phyloP scores from a whole-genome alignment of 2,888 invertebrate genomes.

The Keiferia lycopersicella region DNA sequence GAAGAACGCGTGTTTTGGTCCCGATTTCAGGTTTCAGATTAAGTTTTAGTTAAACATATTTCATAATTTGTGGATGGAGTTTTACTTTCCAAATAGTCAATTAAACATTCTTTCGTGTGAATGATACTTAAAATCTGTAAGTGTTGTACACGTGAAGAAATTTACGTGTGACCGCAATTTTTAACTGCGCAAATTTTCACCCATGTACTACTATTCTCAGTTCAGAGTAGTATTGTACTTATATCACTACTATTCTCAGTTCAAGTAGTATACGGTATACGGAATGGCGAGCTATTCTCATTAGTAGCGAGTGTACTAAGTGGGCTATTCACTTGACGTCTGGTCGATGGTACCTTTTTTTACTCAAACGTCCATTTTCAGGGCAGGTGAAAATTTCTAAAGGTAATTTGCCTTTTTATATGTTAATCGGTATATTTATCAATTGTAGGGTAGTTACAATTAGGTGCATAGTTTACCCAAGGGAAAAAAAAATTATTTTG shows the following conservation, averaged over 20 bases:
- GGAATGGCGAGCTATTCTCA: conserved; percentile 24
- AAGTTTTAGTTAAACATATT: no score
- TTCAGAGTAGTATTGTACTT: conserved; percentile 13
- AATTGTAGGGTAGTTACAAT: background rate
- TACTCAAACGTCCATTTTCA: background rate
- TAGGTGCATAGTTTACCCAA: no score
- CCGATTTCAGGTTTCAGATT: no score
- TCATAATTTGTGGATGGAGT: no score
- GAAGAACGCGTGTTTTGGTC: no score
- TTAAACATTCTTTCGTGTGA: no score
- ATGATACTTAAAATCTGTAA: no score
- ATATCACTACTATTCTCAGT: background rate
- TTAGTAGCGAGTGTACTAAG: conserved; percentile 26
- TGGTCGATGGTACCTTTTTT: background rate
- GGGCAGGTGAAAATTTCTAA: background rate
- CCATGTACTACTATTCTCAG: background rate
- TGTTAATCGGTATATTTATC: background rate
- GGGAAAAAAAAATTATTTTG: no score
- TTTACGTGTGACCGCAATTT: no score
- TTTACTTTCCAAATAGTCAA: no score
- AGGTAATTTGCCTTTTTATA: background rate
- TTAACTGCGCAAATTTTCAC: no score
- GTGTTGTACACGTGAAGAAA: no score
- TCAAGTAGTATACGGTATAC: conserved; percentile 1
- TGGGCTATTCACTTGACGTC: conserved; percentile 35